Evolutionary conservation across 2,888 invertebrate genomes (phyloP).

Genomic region (Diaphora mendica): DNA sequence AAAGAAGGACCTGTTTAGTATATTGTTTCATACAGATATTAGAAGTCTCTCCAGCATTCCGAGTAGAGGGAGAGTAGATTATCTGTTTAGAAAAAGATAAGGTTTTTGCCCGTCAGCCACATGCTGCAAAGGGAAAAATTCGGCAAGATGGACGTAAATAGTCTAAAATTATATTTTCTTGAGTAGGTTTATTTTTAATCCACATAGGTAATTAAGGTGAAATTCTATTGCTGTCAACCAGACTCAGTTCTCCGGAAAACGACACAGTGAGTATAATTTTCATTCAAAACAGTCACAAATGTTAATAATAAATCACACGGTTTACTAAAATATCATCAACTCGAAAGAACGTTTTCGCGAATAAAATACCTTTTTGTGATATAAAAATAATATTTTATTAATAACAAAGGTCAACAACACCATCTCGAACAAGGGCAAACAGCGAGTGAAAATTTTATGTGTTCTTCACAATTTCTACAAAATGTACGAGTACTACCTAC

Average conservation of each 20-base stretch:
- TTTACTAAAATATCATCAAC: not conserved
- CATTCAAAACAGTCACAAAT: too few relatives aligned
- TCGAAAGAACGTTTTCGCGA: not conserved
- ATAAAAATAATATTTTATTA: constrained; percentile 1
- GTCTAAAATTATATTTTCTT: not conserved
- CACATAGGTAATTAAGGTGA: too few relatives aligned
- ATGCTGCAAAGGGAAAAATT: too few relatives aligned
- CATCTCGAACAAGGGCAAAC: not conserved
- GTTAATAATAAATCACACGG: too few relatives aligned
- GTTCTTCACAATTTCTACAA: not conserved
- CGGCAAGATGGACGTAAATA: not conserved
- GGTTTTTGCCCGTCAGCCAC: not conserved
- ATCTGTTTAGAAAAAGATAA: too few relatives aligned
- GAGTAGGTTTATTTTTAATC: too few relatives aligned
- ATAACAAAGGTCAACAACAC: constrained; percentile 15
- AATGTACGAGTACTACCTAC: not conserved
- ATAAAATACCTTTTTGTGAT: constrained; percentile 8
- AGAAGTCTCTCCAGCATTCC: not conserved
- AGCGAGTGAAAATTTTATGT: not conserved
- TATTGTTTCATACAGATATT: not conserved
- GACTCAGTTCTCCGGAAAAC: too few relatives aligned
- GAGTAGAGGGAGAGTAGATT: too few relatives aligned
- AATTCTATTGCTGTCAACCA: too few relatives aligned
- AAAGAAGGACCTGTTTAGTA: not conserved
- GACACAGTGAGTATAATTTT: too few relatives aligned